These are phyloP conservation scores for Xylota sylvarum DNA, from an alignment of 2,888 invertebrate species.

Conservation along the genomic window DNA sequence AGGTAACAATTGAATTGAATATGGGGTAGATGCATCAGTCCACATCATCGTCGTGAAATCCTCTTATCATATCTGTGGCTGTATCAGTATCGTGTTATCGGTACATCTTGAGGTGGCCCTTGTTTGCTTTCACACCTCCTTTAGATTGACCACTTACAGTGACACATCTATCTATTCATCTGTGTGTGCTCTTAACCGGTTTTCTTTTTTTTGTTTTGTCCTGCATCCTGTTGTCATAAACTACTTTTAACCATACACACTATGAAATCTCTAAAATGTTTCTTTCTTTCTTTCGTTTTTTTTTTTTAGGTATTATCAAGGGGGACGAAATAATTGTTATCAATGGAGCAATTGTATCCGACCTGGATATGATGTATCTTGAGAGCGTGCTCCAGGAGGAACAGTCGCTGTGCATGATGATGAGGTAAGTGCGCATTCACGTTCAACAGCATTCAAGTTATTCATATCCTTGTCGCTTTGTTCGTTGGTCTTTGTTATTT, in stretches of 20 bases:
- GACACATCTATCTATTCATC: constrained; percentile 71
- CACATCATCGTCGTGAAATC: constrained; percentile 37
- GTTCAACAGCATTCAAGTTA: constrained; percentile 65
- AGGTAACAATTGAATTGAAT: constrained; percentile 52
- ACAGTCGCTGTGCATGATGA: constrained; percentile 97
- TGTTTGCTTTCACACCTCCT: constrained; percentile 57
- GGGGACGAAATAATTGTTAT: constrained; percentile 99
- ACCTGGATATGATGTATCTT: constrained; percentile 99
- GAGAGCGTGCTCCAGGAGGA: constrained; percentile 98
- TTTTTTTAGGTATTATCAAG: constrained; percentile 93
- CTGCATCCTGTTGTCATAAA: constrained; percentile 42
- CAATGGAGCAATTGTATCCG: constrained; percentile 98
- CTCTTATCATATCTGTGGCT: constrained; percentile 36
- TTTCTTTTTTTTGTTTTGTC: constrained; percentile 38
- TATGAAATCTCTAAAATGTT: constrained; percentile 62
- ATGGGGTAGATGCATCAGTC: constrained; percentile 33
- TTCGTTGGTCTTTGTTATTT: constrained; percentile 59
- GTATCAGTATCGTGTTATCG: constrained; percentile 25
- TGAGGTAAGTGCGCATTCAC: constrained; percentile 87
- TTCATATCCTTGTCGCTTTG: constrained; percentile 64
- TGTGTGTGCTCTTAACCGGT: constrained; percentile 43
- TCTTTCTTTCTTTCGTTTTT: constrained; percentile 72
- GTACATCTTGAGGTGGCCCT: constrained; percentile 42
- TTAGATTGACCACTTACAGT: constrained; percentile 72
- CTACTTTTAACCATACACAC: constrained; percentile 25